These are phyloP conservation scores for Gymnocephalus cernua DNA, from an alignment of 2,113 vertebrate genomes.

Conservation along the genomic window DNA sequence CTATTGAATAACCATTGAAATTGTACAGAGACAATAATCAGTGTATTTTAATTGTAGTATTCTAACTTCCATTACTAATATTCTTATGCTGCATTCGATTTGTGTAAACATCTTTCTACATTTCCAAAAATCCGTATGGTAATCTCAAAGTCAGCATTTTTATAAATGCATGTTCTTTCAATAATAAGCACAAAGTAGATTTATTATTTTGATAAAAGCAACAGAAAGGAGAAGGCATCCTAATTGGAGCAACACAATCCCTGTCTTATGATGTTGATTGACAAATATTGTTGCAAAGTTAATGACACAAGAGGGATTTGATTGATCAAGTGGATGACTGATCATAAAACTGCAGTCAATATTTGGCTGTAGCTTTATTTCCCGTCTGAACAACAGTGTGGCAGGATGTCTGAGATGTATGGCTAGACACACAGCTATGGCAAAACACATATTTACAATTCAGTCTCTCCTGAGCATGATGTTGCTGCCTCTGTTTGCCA, in stretches of 20 bases:
- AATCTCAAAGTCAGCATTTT: constrained; percentile 12
- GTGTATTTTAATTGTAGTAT: neutral
- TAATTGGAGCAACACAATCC: constrained; percentile 22
- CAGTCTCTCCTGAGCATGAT: constrained; percentile 41
- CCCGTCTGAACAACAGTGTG: constrained; percentile 53
- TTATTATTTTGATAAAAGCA: constrained; percentile 11
- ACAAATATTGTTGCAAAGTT: constrained; percentile 82
- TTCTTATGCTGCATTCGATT: neutral
- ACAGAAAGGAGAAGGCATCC: neutral
- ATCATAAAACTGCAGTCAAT: constrained; percentile 79
- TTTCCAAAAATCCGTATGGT: neutral
- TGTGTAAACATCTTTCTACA: neutral
- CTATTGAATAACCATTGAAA: neutral
- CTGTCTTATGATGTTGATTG: constrained; percentile 67
- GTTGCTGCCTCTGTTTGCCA: constrained; percentile 62
- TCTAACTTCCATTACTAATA: neutral
- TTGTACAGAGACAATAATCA: neutral
- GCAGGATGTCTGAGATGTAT: constrained; percentile 60
- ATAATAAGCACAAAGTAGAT: neutral
- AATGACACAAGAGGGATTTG: constrained; percentile 80
- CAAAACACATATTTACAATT: constrained; percentile 76
- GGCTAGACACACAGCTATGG: constrained; percentile 53
- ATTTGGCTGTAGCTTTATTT: constrained; percentile 75
- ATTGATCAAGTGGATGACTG: constrained; percentile 83
- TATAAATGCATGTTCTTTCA: neutral